phyloP scores from a whole-genome alignment of 2,797 vertebrate species.

The Premnoplex brunnescens region DNA sequence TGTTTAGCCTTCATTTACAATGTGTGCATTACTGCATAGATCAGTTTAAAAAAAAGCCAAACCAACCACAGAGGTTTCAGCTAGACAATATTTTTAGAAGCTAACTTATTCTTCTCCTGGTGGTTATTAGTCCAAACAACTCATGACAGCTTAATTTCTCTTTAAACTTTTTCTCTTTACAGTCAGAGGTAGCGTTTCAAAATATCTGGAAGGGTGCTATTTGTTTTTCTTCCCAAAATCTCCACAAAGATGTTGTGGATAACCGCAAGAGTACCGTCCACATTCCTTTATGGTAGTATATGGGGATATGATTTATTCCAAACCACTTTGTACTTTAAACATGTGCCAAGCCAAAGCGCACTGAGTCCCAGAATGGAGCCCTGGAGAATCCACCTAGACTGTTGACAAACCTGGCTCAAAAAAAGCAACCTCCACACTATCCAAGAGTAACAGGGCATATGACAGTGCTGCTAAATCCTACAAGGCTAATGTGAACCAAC shows the following conservation, averaged over 20 bases:
- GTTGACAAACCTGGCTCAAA: neutral
- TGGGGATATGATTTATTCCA: conserved; percentile 12
- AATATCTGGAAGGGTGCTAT: conserved; percentile 45
- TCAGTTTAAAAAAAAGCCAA: neutral
- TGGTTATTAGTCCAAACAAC: conserved; percentile 31
- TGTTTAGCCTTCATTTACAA: neutral
- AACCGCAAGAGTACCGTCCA: neutral
- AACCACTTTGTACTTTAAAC: neutral
- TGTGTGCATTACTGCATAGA: neutral
- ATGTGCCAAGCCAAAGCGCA: neutral
- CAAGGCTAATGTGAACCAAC: neutral
- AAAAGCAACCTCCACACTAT: neutral
- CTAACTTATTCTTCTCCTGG: neutral
- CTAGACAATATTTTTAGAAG: conserved; percentile 36
- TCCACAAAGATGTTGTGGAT: conserved; percentile 50
- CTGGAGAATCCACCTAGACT: conserved; percentile 20
- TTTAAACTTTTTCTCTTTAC: conserved; percentile 28
- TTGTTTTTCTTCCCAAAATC: conserved; percentile 55
- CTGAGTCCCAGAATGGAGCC: neutral
- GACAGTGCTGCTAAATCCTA: neutral
- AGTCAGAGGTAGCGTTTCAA: conserved; percentile 46
- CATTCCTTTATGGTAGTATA: conserved; percentile 40
- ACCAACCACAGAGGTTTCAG: neutral
- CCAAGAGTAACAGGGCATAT: neutral
- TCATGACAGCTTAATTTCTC: conserved; percentile 26